phyloP scores from a whole-genome alignment of 2,113 vertebrate genomes.

The Osmerus mordax region DNA sequence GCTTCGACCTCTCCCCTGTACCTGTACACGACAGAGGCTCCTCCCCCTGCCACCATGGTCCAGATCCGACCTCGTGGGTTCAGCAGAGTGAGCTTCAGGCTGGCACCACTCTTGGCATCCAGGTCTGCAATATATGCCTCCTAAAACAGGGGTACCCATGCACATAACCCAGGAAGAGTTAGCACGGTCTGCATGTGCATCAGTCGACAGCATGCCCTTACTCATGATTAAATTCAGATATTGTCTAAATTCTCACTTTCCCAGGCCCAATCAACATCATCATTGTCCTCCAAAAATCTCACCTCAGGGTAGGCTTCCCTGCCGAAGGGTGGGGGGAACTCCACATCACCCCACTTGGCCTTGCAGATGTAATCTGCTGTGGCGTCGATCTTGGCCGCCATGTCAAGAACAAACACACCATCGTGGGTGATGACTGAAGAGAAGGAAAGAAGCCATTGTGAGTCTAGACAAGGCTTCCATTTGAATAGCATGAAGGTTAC shows the following conservation, averaged over 20 bases:
- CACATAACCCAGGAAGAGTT: too few species aligned
- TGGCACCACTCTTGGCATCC: constrained; percentile 96
- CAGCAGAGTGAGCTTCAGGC: constrained; percentile 91
- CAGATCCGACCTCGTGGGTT: constrained; percentile 94
- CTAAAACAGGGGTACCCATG: constrained; percentile 34
- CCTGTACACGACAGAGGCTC: constrained; percentile 98
- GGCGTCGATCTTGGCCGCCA: constrained; percentile 94
- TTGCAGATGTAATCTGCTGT: constrained; percentile 98
- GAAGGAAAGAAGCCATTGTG: neutral
- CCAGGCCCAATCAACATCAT: too few species aligned
- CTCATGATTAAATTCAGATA: too few species aligned
- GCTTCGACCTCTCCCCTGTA: constrained; percentile 45
- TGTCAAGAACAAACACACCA: constrained; percentile 89
- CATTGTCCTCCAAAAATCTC: constrained; percentile 36
- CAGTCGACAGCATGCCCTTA: neutral
- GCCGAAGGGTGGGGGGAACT: constrained; percentile 96
- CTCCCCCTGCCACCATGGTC: constrained; percentile 99
- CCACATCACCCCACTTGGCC: constrained; percentile 95
- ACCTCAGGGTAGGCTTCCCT: constrained; percentile 97
- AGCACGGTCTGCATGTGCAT: too few species aligned
- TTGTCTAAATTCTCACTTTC: too few species aligned
- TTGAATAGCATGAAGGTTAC: too few species aligned
- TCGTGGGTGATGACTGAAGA: constrained; percentile 80
- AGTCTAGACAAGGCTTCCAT: too few species aligned
- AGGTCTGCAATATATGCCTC: constrained; percentile 97